Conservation (phyloP, 1,140 invertebrate species). For the Drosophila burlai region DNA sequence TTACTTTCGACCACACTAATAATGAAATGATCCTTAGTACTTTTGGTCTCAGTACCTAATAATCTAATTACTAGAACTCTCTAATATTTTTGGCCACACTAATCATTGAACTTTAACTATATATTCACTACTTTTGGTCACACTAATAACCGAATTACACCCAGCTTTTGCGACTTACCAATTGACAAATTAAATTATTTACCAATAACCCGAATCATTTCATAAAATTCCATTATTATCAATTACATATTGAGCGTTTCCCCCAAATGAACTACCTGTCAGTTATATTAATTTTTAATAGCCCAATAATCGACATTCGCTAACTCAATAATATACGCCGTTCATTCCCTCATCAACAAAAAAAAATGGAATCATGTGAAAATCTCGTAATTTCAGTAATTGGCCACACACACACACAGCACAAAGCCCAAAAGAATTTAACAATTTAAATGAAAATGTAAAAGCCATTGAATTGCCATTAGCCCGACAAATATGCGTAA, state of each 20-base stretch:
- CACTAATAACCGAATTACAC: neutral
- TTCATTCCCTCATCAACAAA: neutral
- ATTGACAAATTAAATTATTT: constrained; percentile 5
- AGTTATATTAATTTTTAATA: constrained; percentile 17
- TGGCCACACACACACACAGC: constrained; percentile 8
- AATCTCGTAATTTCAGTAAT: constrained; percentile 3
- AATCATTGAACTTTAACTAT: neutral
- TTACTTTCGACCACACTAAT: neutral
- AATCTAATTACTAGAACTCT: no score
- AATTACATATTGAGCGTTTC: constrained; percentile 10
- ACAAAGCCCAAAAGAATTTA: constrained; percentile 1
- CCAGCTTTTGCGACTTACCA: neutral
- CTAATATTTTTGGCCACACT: no score
- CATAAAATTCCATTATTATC: constrained; percentile 7
- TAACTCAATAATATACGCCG: constrained; percentile 5
- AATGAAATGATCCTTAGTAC: neutral
- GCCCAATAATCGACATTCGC: constrained; percentile 12
- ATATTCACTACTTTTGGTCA: neutral
- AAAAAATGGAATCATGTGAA: neutral
- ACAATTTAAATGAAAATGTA: constrained; percentile 17
- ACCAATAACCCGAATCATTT: neutral
- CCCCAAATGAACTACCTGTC: constrained; percentile 11
- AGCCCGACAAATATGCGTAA: constrained; percentile 16
- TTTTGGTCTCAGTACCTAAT: no score
- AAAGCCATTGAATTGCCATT: constrained; percentile 30